phyloP scores from a whole-genome alignment of 2,797 vertebrate species.

The Galago senegalensis region DNA sequence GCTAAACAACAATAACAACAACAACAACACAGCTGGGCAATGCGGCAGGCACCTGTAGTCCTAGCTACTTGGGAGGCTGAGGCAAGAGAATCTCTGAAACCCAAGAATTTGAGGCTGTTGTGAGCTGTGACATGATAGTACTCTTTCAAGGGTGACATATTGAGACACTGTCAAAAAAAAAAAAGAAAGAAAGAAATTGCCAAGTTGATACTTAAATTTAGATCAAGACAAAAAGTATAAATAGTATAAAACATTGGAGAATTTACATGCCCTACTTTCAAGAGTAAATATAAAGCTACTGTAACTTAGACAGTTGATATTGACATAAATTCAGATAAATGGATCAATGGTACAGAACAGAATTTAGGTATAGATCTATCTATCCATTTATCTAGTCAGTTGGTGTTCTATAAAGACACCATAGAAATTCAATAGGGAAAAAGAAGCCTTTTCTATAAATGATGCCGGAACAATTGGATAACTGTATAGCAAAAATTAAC shows the following conservation, averaged over 20 bases:
- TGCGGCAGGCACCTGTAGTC: too few species aligned
- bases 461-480: not conserved
- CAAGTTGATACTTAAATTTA: not conserved
- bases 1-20: too few species aligned
- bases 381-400: not conserved
- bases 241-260: not conserved
- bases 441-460: not conserved
- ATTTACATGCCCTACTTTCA: not conserved
- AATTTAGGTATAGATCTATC: not conserved
- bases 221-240: not conserved
- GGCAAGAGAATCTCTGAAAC: too few species aligned
- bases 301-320: not conserved
- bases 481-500: not conserved
- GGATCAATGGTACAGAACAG: not conserved
- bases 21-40: too few species aligned
- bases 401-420: not conserved
- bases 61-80: too few species aligned
- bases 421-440: not conserved
- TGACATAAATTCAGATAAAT: not conserved
- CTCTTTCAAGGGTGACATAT: too few species aligned
- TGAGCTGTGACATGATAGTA: too few species aligned
- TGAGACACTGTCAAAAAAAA: too few species aligned
- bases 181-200: conserved; percentile 32
- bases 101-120: too few species aligned
- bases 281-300: not conserved